Evolutionary conservation across 2,888 invertebrate genomes (phyloP), one percentile per base, ranked within the genome.

Genomic region (Sinohyriopsis cumingii): DNA sequence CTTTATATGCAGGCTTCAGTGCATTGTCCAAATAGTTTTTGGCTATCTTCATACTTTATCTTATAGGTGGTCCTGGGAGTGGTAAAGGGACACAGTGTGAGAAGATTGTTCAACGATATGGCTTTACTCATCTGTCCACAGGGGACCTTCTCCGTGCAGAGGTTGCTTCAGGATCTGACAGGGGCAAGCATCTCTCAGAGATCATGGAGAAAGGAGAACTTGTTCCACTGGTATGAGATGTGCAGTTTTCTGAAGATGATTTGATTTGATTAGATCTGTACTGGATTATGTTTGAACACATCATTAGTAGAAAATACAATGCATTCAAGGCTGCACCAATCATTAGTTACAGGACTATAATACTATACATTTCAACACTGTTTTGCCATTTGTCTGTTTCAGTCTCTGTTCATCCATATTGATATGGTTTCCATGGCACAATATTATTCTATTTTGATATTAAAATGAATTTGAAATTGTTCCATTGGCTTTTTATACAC

Each of bases 31-130:
- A 33, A 9, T 33, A 3, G 15, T 15, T 45, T 45, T 45, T 45
- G 15, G 9, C 15, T 45, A 45, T 15, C 12, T 12, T 45, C 45
- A 45, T 45, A 15, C 15, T 45, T 45, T 61, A 59, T 57, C 24
- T 63, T 63, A 12, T 68, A 84, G 84, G 85, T 64, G 98, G 98
- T 0, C 98, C 98, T 0, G 98, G 98, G 3, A 96, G 96, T 59
- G 96, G 98, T 75, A 98, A 98, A 91, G 98, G 98, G 59, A 98
- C 98, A 7, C 97, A 98, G 91, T 98, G 98, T 92, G 96, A 95
- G 81, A 94, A 93, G 89, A 96, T 98, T 87, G 96, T 97, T 22
- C 93, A 93, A 74, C 95, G 96, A 90, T 98, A 97, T 91, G 96
- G 96, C 25, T 97, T 95, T 92, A 95, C 95, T 12, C 98, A 99